Conservation (phyloP, 2,797 vertebrate genomes). For the Ammospiza maritima region DNA sequence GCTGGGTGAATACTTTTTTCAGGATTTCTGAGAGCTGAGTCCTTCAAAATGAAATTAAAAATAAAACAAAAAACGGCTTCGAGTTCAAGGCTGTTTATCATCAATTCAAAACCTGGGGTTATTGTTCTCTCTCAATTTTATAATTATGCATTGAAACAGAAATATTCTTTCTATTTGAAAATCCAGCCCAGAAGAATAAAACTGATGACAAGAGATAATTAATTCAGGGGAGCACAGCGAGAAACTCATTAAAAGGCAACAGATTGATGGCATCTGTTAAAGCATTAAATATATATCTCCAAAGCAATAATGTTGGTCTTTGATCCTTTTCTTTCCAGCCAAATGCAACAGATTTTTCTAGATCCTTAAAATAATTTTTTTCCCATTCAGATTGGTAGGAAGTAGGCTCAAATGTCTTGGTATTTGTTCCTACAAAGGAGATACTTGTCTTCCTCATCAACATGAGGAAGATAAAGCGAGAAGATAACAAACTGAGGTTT, state of each 20-base stretch:
- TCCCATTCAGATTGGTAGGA: neutral
- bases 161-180: neutral
- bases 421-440: neutral
- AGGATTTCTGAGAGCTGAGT: neutral
- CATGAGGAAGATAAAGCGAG: neutral
- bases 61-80: neutral
- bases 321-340: neutral
- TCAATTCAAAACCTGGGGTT: neutral
- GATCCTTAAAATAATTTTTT: neutral
- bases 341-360: neutral
- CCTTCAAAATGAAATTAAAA: neutral
- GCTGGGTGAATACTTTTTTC: neutral
- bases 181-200: neutral
- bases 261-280: conserved; percentile 52
- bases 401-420: neutral
- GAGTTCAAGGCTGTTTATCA: neutral
- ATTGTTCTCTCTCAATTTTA: neutral
- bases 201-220: conserved; percentile 22
- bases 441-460: neutral
- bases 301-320: conserved; percentile 11
- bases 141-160: neutral
- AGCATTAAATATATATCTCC: conserved; percentile 16
- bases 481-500: neutral
- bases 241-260: conserved; percentile 49
- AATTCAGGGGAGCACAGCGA: conserved; percentile 5